Evolutionary conservation across 2,113 vertebrate species (phyloP).

Genomic region (Trichechus manatus): DNA sequence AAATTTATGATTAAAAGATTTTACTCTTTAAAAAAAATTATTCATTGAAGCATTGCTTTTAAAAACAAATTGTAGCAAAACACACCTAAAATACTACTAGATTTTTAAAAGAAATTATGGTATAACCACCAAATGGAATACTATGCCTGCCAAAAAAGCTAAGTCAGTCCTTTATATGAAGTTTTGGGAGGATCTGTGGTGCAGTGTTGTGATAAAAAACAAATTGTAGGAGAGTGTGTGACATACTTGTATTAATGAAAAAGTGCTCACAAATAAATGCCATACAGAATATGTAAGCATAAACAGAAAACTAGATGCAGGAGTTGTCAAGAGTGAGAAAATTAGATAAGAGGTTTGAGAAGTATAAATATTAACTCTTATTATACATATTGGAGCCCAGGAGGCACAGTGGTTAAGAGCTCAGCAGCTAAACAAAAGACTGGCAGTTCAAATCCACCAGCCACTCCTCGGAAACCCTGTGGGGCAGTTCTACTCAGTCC

Average conservation of each 20-base stretch:
- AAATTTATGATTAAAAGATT: no score
- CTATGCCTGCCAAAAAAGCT: background rate
- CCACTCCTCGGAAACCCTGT: no score
- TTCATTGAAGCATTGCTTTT: background rate
- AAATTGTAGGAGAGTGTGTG: background rate
- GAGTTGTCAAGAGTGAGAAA: no score
- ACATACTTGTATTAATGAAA: background rate
- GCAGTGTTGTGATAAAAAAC: background rate
- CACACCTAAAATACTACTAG: background rate
- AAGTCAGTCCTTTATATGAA: background rate
- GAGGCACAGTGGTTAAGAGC: no score
- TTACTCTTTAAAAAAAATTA: background rate
- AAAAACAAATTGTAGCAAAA: background rate
- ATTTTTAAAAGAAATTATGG: rapidly evolving
- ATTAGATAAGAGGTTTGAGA: background rate
- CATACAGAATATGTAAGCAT: background rate
- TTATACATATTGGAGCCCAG: background rate
- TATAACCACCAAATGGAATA: no score
- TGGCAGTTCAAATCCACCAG: no score
- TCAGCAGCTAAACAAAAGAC: no score
- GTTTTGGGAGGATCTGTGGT: background rate
- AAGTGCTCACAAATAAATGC: no score
- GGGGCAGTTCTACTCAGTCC: no score
- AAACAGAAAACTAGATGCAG: no score
- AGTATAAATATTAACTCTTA: no score